Percentiles rank a stretch among this genome's conserved stretches.
These are phyloP conservation scores for Rhopalosiphum maidis DNA, from an alignment of 1,140 invertebrate genomes.

Conservation along the genomic window DNA sequence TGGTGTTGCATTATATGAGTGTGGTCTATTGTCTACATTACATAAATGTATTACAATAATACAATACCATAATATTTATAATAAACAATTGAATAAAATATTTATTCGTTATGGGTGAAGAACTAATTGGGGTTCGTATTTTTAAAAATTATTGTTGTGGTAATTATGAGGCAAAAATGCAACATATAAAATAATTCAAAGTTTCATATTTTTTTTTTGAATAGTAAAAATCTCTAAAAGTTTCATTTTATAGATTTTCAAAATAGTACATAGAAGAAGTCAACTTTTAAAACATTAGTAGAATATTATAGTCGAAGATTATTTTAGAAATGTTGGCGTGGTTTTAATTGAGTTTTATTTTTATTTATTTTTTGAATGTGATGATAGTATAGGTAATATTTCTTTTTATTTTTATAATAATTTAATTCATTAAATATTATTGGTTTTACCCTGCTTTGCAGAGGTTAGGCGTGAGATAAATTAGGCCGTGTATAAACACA, in stretches of 20 bases:
- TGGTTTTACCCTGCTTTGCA: not conserved
- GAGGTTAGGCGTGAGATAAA: not conserved
- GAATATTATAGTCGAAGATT: not conserved
- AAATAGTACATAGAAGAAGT: not conserved
- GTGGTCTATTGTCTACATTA: not conserved
- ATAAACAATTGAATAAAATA: no score
- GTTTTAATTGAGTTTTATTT: not conserved
- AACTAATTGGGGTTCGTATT: not conserved
- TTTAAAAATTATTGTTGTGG: not conserved
- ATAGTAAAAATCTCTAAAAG: not conserved
- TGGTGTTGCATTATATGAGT: not conserved
- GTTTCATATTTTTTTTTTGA: not conserved
- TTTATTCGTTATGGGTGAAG: no score
- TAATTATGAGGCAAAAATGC: no score
- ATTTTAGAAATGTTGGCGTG: not conserved
- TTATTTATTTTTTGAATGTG: not conserved
- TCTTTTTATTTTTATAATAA: not conserved
- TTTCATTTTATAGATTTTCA: not conserved
- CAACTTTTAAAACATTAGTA: not conserved
- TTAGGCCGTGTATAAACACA: not conserved
- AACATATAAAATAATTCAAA: no score
- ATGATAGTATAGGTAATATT: not conserved
- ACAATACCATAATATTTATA: no score
- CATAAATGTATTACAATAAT: not conserved
- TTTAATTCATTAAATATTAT: not conserved